phyloP scores from a whole-genome alignment of 23 tunicate species.

The Botrylloides violaceus region DNA sequence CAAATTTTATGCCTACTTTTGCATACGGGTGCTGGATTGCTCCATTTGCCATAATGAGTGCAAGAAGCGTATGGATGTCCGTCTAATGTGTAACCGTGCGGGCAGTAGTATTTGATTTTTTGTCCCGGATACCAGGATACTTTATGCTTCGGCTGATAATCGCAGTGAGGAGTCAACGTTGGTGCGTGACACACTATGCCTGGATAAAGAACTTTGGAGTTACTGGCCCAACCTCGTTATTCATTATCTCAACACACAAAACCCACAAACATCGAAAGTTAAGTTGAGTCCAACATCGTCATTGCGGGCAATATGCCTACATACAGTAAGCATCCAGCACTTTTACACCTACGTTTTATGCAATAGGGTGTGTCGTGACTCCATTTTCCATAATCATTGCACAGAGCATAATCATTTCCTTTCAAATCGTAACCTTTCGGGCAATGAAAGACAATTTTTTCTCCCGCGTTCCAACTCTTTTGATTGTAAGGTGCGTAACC shows the following conservation, averaged over 20 bases:
- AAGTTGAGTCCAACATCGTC: background rate
- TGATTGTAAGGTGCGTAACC: slow-evolving; percentile 1
- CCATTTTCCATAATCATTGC: slow-evolving; percentile 7
- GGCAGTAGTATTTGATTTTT: slow-evolving; percentile 11
- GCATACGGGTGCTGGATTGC: slow-evolving; percentile 10
- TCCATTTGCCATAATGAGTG: slow-evolving; percentile 12
- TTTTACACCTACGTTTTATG: slow-evolving; percentile 9
- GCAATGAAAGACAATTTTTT: slow-evolving; percentile 5
- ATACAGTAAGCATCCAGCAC: too few species aligned
- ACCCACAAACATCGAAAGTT: background rate
- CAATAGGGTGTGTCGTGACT: slow-evolving; percentile 1
- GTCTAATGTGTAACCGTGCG: slow-evolving; percentile 4
- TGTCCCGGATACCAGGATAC: slow-evolving; percentile 15
- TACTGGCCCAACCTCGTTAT: background rate
- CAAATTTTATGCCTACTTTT: too few species aligned
- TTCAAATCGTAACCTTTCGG: slow-evolving; percentile 13
- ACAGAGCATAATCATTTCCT: slow-evolving; percentile 1
- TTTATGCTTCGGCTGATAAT: slow-evolving; percentile 2
- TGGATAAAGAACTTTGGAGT: background rate
- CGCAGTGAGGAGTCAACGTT: slow-evolving; percentile 3
- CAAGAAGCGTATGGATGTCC: slow-evolving; percentile 22
- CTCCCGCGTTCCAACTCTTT: slow-evolving; percentile 12
- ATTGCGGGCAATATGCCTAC: too few species aligned
- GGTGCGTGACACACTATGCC: background rate
- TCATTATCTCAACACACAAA: background rate